Evolutionary conservation across 2,888 invertebrate genomes (phyloP).

Genomic region (Minunthozetes semirufus): DNA sequence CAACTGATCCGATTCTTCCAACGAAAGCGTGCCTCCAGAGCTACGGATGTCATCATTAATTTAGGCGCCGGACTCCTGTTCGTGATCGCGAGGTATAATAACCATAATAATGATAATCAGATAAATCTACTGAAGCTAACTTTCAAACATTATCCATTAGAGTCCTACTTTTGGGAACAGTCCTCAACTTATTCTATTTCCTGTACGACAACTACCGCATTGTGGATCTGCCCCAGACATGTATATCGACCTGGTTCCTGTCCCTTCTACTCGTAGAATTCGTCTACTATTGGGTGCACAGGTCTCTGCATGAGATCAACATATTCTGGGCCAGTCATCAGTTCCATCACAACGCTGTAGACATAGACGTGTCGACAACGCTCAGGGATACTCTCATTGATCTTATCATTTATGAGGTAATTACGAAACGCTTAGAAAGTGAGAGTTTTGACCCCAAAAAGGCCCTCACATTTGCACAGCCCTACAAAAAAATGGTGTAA

Average conservation of each 20-base stretch:
- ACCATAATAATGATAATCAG: too few species aligned
- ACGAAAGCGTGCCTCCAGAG: slow-evolving; percentile 29
- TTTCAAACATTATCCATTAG: too few species aligned
- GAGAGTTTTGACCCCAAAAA: not conserved
- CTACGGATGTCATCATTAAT: slow-evolving; percentile 24
- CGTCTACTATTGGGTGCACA: slow-evolving; percentile 34
- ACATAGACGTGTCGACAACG: slow-evolving; percentile 77
- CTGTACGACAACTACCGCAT: slow-evolving; percentile 26
- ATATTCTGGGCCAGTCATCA: slow-evolving; percentile 84
- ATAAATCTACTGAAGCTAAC: too few species aligned
- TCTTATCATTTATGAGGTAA: slow-evolving; percentile 72
- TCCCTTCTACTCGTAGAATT: slow-evolving; percentile 30
- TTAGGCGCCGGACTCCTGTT: slow-evolving; percentile 31
- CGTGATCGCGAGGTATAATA: not conserved
- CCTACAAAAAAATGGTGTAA: too few species aligned
- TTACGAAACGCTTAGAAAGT: slow-evolving; percentile 45
- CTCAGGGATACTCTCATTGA: slow-evolving; percentile 71
- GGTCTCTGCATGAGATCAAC: slow-evolving; percentile 58
- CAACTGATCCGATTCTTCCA: slow-evolving; percentile 27
- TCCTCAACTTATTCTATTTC: slow-evolving; percentile 12
- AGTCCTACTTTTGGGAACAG: slow-evolving; percentile 22
- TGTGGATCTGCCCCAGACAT: slow-evolving; percentile 18
- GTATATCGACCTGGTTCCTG: slow-evolving; percentile 28
- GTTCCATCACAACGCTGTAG: slow-evolving; percentile 83
- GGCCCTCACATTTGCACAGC: too few species aligned